These are phyloP conservation scores for Alexandromys fortis DNA, from an alignment of 2,113 vertebrate genomes.

Conservation along the genomic window DNA sequence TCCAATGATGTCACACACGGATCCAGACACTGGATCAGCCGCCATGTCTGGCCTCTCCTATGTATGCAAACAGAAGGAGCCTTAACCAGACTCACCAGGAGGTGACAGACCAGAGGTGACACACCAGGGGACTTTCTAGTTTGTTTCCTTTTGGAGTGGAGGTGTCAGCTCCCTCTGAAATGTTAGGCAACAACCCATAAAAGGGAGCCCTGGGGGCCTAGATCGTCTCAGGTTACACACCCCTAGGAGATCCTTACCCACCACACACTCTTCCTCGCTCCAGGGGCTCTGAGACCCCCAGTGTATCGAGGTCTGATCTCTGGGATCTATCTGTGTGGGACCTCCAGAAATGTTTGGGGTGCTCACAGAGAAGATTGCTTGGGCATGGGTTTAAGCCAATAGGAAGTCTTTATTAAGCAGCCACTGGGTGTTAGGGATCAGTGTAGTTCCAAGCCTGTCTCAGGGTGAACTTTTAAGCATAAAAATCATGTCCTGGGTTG, in stretches of 20 bases:
- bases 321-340: not conserved
- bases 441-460: not conserved
- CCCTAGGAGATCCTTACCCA: not conserved
- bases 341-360: not conserved
- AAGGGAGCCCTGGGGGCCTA: not conserved
- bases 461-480: not conserved
- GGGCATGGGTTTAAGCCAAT: not conserved
- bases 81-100: not conserved
- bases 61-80: not conserved
- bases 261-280: no score
- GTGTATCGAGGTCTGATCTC: not conserved
- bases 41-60: not conserved
- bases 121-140: not conserved
- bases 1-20: no score
- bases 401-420: not conserved
- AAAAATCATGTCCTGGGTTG: not conserved
- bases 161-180: not conserved
- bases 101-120: not conserved
- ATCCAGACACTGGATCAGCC: not conserved
- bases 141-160: not conserved
- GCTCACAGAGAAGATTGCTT: not conserved
- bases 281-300: not conserved
- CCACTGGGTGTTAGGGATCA: not conserved
- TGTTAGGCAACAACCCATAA: not conserved
- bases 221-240: not conserved